phyloP scores from a whole-genome alignment of 2,113 vertebrate genomes.

The Xerus inauris region DNA sequence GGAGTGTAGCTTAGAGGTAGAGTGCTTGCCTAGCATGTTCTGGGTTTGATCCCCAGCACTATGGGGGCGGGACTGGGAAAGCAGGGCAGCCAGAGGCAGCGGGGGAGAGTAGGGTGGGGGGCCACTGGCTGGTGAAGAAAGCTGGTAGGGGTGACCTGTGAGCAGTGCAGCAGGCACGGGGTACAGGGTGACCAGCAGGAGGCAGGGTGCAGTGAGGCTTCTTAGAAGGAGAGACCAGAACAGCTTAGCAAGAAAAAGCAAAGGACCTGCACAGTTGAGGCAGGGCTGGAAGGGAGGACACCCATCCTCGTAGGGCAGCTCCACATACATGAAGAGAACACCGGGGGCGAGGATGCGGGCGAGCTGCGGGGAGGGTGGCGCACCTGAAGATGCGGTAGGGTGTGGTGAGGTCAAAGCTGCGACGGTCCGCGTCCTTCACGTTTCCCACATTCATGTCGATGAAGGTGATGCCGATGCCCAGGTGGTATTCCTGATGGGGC shows the following conservation, averaged over 20 bases:
- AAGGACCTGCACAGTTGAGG: neutral
- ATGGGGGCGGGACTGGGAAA: too few species aligned
- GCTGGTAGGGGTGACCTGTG: neutral
- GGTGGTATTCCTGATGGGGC: conserved; percentile 88
- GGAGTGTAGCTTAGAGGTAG: too few species aligned
- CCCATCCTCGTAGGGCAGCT: neutral
- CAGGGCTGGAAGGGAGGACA: neutral
- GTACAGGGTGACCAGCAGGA: neutral
- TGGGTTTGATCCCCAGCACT: too few species aligned
- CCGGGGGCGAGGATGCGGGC: neutral
- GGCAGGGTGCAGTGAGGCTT: neutral
- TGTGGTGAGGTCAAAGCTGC: conserved; percentile 94
- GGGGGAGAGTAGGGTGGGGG: too few species aligned
- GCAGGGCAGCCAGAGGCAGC: neutral
- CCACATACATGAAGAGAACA: neutral
- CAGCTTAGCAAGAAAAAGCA: neutral
- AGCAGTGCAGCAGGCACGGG: neutral
- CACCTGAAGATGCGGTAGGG: conserved; percentile 96
- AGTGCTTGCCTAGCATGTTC: too few species aligned
- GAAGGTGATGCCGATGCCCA: conserved; percentile 94
- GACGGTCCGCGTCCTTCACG: conserved; percentile 92
- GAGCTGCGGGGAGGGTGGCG: accelerated
- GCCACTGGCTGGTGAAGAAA: neutral
- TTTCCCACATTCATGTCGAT: conserved; percentile 98
- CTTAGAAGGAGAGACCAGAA: neutral